These are phyloP conservation scores for Neocrepidodera transversa DNA, from an alignment of 2,888 invertebrate species.

Conservation along the genomic window DNA sequence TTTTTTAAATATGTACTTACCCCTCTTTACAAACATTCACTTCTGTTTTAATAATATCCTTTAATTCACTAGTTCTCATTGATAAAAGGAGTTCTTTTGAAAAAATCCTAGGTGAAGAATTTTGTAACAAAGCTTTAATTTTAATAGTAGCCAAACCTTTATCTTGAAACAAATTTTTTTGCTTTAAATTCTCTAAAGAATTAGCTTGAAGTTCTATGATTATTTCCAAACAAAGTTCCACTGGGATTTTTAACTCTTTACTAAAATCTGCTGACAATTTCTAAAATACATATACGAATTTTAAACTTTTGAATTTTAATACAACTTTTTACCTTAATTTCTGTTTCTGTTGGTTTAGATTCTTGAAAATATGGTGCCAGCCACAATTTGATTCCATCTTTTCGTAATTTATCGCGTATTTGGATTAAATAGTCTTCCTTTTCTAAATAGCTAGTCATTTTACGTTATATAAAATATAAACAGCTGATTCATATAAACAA, in stretches of 20 bases:
- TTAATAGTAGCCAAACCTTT: conserved; percentile 78
- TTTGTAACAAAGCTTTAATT: conserved; percentile 68
- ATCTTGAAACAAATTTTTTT: conserved; percentile 71
- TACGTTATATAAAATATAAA: conserved; percentile 14
- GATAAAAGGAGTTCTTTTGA: conserved; percentile 67
- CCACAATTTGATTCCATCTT: conserved; percentile 77
- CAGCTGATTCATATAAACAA: conserved; percentile 3
- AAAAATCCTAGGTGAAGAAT: conserved; percentile 62
- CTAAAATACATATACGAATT: conserved; percentile 64
- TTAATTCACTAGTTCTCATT: conserved; percentile 65
- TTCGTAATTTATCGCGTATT: conserved; percentile 72
- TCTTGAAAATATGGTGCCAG: conserved; percentile 71
- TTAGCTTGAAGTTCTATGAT: conserved; percentile 71
- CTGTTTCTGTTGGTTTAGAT: conserved; percentile 59
- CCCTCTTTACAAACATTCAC: conserved; percentile 59
- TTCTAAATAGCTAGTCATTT: conserved; percentile 39
- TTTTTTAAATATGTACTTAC: conserved; percentile 50
- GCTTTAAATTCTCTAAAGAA: conserved; percentile 75
- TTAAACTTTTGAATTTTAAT: conserved; percentile 25
- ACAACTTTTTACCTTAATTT: conserved; percentile 61
- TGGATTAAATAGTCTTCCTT: conserved; percentile 70
- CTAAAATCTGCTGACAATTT: conserved; percentile 69
- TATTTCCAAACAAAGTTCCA: conserved; percentile 64
- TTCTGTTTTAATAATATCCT: conserved; percentile 63
- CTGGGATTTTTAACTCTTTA: conserved; percentile 63